phyloP scores from a whole-genome alignment of 2,797 vertebrate genomes.

The Echiichthys vipera region DNA sequence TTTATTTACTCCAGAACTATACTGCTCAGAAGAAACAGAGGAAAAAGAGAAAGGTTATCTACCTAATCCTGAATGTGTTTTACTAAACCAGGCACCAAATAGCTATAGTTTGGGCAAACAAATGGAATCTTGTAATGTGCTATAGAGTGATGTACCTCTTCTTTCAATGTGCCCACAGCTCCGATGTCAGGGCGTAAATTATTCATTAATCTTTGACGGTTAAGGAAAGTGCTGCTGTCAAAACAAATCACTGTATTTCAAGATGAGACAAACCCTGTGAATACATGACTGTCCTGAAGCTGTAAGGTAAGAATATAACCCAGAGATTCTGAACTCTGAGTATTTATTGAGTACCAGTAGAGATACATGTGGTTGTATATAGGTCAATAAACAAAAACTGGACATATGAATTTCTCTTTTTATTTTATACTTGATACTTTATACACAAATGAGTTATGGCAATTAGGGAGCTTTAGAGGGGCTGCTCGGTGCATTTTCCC shows the following conservation, averaged over 20 bases:
- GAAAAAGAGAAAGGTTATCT: background rate
- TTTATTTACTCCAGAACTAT: background rate
- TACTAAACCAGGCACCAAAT: background rate
- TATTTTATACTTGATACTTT: too few relatives aligned
- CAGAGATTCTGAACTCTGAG: background rate
- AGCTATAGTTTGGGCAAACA: background rate
- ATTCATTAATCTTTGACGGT: background rate
- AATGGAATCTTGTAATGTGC: background rate
- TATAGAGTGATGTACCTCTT: conserved; percentile 1
- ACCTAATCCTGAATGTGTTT: background rate
- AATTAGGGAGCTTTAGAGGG: background rate
- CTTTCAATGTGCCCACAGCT: background rate
- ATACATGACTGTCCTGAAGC: background rate
- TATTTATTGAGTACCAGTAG: background rate
- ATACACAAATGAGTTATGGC: too few relatives aligned
- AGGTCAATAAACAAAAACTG: background rate
- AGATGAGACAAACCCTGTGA: background rate
- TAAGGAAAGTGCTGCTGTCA: background rate
- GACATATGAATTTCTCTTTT: too few relatives aligned
- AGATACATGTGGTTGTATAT: background rate
- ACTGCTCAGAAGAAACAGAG: background rate
- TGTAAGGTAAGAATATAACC: background rate
- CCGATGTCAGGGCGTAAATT: conserved; percentile 5
- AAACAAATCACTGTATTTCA: background rate
- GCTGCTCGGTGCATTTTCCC: background rate